Base-by-base conservation (phyloP, 2,797 vertebrate species). In the Channallabes apus region DNA sequence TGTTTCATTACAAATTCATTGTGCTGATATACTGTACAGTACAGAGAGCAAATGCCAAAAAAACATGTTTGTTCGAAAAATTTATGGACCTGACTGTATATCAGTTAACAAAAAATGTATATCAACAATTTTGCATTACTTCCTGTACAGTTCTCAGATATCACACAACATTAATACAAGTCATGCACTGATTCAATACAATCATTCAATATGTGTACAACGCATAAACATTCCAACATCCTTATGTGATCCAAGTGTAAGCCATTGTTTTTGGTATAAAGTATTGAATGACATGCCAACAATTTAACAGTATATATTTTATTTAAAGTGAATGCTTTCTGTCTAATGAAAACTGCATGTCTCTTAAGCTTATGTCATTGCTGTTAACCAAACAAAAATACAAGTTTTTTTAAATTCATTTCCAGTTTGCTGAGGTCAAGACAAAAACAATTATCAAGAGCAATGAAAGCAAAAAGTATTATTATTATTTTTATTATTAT, bases 391-490 rank as follows among this genome's bases (percentile, higher is more conserved):
- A 51, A 79, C 0, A 2, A 59, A 59, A 35, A 35, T 14, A 80
- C 11, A 79, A 64, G 18, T 29, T 46, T 80, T 80, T 65, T 80
- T 67, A 5, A 32, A 67, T 41, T 51, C 6, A 11, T 80, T 80
- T 80, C 61, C 41, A 80, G 61, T 29, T 18, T 51, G 59, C 22
- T 27, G 67, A 67, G 41, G 79, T 80, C 62, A 80, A 80, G 54
- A 80, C 62, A 80, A 80, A 64, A 80, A 32, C 41, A 29, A 12
- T 80, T 62, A 80, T 80, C 79, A 80, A 67, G n/a, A 80, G 17
- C 79, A 80, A 80, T 67, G 41, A 51, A 51, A 51, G 46, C 46
- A 51, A 51, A 51, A 51, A 12, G 14, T 51, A 12, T 51, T 51
- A 51, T 51, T 51, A 51, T 14, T 51, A 51, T 51, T 51, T 14